A percentile compares a stretch with the other conserved stretches of the same genome.
Conservation (phyloP, 1,140 invertebrate genomes). For the Lutraria rhynchaena region DNA sequence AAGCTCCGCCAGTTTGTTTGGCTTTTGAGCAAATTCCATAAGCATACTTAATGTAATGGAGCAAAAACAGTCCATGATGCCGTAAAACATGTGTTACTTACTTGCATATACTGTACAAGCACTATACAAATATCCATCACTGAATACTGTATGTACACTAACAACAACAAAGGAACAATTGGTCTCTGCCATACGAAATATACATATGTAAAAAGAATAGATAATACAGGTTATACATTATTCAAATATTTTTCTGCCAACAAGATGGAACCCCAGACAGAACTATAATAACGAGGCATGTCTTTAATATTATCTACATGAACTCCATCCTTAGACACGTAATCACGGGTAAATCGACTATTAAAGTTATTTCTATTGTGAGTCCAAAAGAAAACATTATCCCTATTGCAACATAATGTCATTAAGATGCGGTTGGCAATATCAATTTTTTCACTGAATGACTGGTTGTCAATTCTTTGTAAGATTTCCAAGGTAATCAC, state of each 20-base stretch:
- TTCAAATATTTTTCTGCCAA: not conserved
- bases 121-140: not conserved
- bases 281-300: slow-evolving; percentile 5
- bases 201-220: not conserved
- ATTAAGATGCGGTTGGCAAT: not conserved
- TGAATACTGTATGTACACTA: not conserved
- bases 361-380: slow-evolving; percentile 15
- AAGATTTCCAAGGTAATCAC: slow-evolving; percentile 10
- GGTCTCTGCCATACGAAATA: no score
- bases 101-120: not conserved
- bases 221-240: not conserved
- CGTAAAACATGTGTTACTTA: no score
- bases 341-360: not conserved
- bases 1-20: no score
- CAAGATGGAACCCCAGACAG: slow-evolving; percentile 3
- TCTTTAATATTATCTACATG: not conserved
- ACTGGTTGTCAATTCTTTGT: no score
- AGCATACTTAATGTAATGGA: no score
- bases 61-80: no score
- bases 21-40: no score
- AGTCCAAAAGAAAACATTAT: not conserved
- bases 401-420: not conserved
- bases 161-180: not conserved
- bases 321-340: not conserved
- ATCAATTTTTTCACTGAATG: not conserved